Evolutionary conservation across 2,888 invertebrate species (phyloP).

Genomic region (Fissipunctia ypsillon): DNA sequence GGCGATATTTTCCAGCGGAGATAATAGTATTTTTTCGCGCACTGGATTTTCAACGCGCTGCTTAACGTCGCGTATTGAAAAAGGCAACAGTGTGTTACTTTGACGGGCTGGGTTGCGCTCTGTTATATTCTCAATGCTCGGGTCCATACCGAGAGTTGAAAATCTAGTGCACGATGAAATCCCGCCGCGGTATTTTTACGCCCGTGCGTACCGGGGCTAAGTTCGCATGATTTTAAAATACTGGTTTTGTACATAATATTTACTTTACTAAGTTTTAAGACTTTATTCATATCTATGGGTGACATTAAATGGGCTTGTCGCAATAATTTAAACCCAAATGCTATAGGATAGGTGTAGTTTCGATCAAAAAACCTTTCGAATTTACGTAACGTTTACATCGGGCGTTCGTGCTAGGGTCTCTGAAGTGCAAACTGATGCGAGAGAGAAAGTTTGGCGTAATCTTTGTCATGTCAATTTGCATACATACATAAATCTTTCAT

Average conservation of each 20-base stretch:
- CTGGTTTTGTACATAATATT: not conserved
- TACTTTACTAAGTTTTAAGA: not conserved
- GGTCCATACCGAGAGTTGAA: no score
- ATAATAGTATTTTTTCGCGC: no score
- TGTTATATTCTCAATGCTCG: no score
- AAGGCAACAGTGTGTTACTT: no score
- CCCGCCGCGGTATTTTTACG: no score
- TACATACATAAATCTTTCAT: constrained; percentile 12
- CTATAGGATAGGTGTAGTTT: not conserved
- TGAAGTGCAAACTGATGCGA: not conserved
- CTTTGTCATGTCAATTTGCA: constrained; percentile 18
- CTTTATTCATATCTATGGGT: not conserved
- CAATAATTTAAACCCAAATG: not conserved
- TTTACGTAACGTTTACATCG: not conserved
- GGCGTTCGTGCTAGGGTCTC: not conserved
- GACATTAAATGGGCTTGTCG: not conserved
- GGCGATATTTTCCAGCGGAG: no score
- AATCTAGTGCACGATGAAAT: no score
- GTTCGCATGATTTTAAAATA: no score
- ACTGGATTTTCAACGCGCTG: no score
- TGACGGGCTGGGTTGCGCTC: no score
- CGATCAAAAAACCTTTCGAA: not conserved
- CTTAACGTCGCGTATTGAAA: no score
- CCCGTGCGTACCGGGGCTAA: no score
- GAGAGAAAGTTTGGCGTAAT: constrained; percentile 34